Percentiles rank a stretch among this genome's conserved stretches.
Conservation (phyloP, 2,888 invertebrate genomes). For the Scaptomyza polygonia region DNA sequence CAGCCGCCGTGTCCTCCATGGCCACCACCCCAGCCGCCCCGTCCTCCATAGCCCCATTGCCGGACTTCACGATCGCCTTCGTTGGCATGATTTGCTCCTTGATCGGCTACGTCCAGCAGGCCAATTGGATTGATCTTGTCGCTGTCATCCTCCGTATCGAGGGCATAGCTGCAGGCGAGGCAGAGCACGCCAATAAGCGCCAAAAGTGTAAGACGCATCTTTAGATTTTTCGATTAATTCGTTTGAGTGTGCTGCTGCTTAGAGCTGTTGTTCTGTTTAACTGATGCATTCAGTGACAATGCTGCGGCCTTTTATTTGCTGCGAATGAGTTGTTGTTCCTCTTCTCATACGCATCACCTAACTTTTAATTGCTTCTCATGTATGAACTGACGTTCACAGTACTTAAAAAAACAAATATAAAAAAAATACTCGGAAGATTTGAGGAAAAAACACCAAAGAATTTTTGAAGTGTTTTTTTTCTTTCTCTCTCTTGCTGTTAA, state of each 20-base stretch:
- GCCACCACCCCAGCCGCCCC: conserved; percentile 21
- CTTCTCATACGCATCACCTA: conserved; percentile 32
- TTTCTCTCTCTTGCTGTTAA: background rate
- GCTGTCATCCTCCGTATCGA: conserved; percentile 1
- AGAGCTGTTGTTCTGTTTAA: conserved; percentile 13
- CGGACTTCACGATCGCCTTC: conserved; percentile 61
- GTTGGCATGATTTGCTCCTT: conserved; percentile 58
- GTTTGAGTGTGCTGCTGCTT: conserved; percentile 6
- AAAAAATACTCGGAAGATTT: too few relatives aligned
- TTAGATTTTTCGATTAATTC: conserved; percentile 15
- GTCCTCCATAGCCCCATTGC: conserved; percentile 29
- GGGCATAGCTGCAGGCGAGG: conserved; percentile 45
- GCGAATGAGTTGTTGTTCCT: conserved; percentile 36
- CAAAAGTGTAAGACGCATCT: conserved; percentile 59
- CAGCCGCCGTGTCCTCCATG: conserved; percentile 32
- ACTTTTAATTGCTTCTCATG: conserved; percentile 13
- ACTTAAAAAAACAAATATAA: conserved; percentile 13
- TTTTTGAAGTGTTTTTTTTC: conserved; percentile 39
- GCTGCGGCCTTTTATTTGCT: conserved; percentile 36
- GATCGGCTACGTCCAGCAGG: conserved; percentile 51
- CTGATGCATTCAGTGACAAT: conserved; percentile 31
- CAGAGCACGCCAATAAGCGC: conserved; percentile 52
- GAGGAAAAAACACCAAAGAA: background rate
- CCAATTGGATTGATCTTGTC: conserved; percentile 12
- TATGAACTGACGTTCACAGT: background rate